Evolutionary conservation across 2,888 invertebrate genomes (phyloP).

Genomic region (Trichogramma evanescens): DNA sequence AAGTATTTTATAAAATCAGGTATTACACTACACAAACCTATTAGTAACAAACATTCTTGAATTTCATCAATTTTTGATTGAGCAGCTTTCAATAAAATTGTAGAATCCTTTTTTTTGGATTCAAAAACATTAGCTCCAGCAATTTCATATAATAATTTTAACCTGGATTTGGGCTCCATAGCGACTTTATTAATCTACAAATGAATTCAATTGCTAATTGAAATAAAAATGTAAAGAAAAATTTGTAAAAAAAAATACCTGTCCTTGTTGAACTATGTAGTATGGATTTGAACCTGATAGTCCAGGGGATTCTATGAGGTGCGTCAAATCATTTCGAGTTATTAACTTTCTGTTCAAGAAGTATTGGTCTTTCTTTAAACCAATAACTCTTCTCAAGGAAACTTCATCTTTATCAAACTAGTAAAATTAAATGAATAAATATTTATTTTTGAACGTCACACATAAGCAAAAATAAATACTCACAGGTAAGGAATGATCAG

Average conservation of each 20-base stretch:
- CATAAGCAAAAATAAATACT: slow-evolving; percentile 37
- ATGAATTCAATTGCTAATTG: neutral
- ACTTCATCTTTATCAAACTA: slow-evolving; percentile 98
- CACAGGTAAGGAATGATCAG: slow-evolving; percentile 93
- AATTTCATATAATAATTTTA: slow-evolving; percentile 90
- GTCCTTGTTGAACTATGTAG: slow-evolving; percentile 99
- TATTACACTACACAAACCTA: slow-evolving; percentile 45
- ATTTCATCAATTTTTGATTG: slow-evolving; percentile 89
- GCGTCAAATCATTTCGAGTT: slow-evolving; percentile 93
- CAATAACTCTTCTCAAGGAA: slow-evolving; percentile 90
- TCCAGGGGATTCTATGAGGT: slow-evolving; percentile 94
- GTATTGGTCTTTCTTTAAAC: slow-evolving; percentile 98
- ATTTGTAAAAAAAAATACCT: slow-evolving; percentile 52
- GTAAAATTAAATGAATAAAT: slow-evolving; percentile 24
- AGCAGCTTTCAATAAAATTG: slow-evolving; percentile 82
- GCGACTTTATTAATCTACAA: slow-evolving; percentile 96
- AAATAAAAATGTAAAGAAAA: slow-evolving; percentile 1
- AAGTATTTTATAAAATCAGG: neutral
- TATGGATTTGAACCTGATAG: slow-evolving; percentile 98
- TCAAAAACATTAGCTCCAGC: slow-evolving; percentile 96
- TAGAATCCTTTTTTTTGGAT: slow-evolving; percentile 93
- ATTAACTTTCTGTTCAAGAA: slow-evolving; percentile 98
- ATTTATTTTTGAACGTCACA: neutral
- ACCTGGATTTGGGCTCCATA: slow-evolving; percentile 92
- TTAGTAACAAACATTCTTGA: slow-evolving; percentile 88